Evolutionary conservation across 2,888 invertebrate species (phyloP), one percentile per base, ranked within the genome.

Genomic region (Zygaena filipendulae): DNA sequence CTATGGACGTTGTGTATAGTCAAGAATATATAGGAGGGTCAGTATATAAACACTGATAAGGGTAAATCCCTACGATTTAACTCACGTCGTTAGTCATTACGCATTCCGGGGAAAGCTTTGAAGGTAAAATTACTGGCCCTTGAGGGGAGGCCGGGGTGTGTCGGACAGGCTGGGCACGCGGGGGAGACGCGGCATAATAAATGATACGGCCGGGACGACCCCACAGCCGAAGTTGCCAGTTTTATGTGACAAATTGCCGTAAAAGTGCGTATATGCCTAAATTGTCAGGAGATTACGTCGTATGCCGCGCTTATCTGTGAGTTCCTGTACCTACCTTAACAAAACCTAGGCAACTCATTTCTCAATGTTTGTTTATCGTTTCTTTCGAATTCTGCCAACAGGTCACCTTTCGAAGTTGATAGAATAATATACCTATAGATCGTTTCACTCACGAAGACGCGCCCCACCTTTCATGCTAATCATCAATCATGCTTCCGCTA

Each of bases 211-310:
- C 35, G 42, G 43, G 43, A 39, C 49, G 44, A 42, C 55, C 59
- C 53, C 39, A 36, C 59, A 70, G 70, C 60, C 49, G 51, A 60
- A 66, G 62, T 67, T 60, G 59, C 57, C 57, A 69, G 74, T 70
- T 75, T 75, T 75, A 72, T 72, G 68, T 77, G 75, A 74, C 75
- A 77, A 74, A 75, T 75, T 72, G 61, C 68, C 53, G 52, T 56
- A 55, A 68, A 67, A 71, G 70, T 70, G 61, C 67, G 64, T 63
- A 50, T n/a, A n/a, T 35, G 49, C 47, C 60, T 63, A 66, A 67
- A 42, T 33, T 35, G 39, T 31, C 38, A 36, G 42, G 38, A 39
- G 30, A 39, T 38, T 37, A 30, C 26, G 30, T n/a, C n/a, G n/a
- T n/a, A n/a, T n/a, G n/a, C n/a, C n/a, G n/a, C n/a, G n/a, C n/a